Evolutionary conservation across 2,113 vertebrate species (phyloP), one percentile per base, ranked within the genome.

Genomic region (Neogale vison): DNA sequence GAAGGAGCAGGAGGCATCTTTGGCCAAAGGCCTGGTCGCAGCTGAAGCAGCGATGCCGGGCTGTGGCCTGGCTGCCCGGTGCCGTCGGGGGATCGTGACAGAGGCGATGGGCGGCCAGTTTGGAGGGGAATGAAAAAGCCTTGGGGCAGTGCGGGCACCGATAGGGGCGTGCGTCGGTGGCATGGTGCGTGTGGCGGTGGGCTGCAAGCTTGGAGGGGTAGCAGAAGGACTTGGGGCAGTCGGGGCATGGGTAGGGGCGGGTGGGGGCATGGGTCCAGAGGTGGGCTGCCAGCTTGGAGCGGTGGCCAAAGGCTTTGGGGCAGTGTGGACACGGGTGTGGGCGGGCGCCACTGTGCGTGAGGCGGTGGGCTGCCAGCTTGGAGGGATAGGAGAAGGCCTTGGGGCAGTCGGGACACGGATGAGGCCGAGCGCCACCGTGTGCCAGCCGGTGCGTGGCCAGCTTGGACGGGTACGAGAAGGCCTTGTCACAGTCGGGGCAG

Each of bases 161-260:
- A 89, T 98, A 98, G 1, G 99, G 98, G 80, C 98, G 98, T 67
- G 98, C 98, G 0, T 98, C 98, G 0, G 98, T 99, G 7, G 98
- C 97, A 55, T 99, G 98, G 97, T 99, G 98, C 2, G 97, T 98
- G 91, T 98, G 98, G 77, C 96, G 97, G 88, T 98, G 98, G 92
- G 98, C 98, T 0, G 97, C 97, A 36, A 99, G 98, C 83, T 99
- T 98, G 93, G 98, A 98, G 3, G 98, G 96, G 74, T 98, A 98
- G 86, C 97, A 98, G 94, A 99, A 99, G n/a, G 98, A 98, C 72
- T 98, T 98, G 65, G 98, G 90, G 84, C 98, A 99, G 81, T 98
- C 97, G 3, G 98, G 97, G 69, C 98, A 98, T 0, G 97, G 97
- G 69, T 98, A 98, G 79, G 98, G 98, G 65, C 97, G 96, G 34